Evolutionary conservation across 2,888 invertebrate species (phyloP).

Genomic region (Sinotaia quadrata): DNA sequence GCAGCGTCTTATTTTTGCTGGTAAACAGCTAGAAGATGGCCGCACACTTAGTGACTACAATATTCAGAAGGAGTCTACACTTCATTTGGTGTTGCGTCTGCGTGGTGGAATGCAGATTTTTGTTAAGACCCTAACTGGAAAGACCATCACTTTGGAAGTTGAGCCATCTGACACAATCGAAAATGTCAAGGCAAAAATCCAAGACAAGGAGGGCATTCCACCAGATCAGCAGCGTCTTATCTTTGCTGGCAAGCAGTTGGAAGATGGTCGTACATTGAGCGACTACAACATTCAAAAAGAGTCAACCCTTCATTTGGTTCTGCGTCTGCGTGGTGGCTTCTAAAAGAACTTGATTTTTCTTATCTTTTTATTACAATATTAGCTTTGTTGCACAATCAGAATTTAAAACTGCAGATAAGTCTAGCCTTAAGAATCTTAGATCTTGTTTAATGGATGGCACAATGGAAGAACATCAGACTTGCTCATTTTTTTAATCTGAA

Average conservation of each 20-base stretch:
- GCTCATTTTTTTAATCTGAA: no score
- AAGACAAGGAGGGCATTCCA: conserved; percentile 76
- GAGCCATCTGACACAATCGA: conserved; percentile 94
- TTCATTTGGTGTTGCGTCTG: conserved; percentile 90
- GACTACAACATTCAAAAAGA: conserved; percentile 97
- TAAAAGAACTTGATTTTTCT: no score
- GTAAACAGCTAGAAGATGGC: conserved; percentile 89
- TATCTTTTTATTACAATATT: no score
- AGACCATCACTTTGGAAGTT: conserved; percentile 69
- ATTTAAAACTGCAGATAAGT: no score
- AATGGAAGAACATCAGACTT: no score
- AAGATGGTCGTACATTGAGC: conserved; percentile 91
- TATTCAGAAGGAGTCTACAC: conserved; percentile 94
- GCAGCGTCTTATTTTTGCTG: conserved; percentile 35
- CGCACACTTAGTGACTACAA: conserved; percentile 93
- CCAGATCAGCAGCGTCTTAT: conserved; percentile 89
- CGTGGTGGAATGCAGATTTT: conserved; percentile 83
- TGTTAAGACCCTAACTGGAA: conserved; percentile 69
- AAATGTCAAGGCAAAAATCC: conserved; percentile 83
- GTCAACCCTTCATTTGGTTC: conserved; percentile 89
- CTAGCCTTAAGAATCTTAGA: no score
- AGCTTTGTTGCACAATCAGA: no score
- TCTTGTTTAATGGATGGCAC: no score
- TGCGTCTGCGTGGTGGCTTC: conserved; percentile 71
- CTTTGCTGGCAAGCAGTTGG: conserved; percentile 95